Evolutionary conservation across 2,888 invertebrate genomes (phyloP), one percentile per base, ranked within the genome.

Genomic region (Microctonus aethiopoides): DNA sequence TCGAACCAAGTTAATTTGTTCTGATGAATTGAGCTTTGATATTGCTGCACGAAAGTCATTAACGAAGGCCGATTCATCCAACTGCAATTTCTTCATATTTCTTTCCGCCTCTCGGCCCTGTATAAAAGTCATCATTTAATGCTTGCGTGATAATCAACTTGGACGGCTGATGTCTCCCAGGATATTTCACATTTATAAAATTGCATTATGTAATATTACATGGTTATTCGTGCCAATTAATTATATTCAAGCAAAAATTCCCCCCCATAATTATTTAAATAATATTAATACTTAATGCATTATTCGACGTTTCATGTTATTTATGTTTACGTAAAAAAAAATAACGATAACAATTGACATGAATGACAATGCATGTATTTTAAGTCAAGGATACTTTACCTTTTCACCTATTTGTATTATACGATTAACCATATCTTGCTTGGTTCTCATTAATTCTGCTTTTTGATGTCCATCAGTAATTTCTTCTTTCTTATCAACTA

Each of bases 381-480:
- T n/a, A 26, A 68, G 34, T 64, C 64, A 64, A 68, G 24, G n/a
- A 20, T 39, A 60, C 46, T 46, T 61, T 78, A 87, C 87, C 81
- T 87, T 86, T 76, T 87, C 86, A 10, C 84, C 86, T 75, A 86
- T 84, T 77, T 85, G 84, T 69, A 84, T 84, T 57, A 87, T 85
- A 41, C 84, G 81, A 74, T 87, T 86, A 76, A 85, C 82, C 79
- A 86, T 83, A 57, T 86, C 85, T 74, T 87, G 86, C 61, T 85
- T 85, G n/a, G 84, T 84, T 46, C 85, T 80, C 36, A 84, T 69
- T 34, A 84, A 72, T 65, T 86, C 85, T 1, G 82, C 77, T 72
- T 81, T 83, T 46, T 82, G 83, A 72, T 81, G 80, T 7, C 79
- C 79, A 57, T 85, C 85, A 64, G 78, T 72, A 61, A 79, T 75